Base-by-base conservation (phyloP, 2,888 invertebrate species). In the Drosophila planitibia region DNA sequence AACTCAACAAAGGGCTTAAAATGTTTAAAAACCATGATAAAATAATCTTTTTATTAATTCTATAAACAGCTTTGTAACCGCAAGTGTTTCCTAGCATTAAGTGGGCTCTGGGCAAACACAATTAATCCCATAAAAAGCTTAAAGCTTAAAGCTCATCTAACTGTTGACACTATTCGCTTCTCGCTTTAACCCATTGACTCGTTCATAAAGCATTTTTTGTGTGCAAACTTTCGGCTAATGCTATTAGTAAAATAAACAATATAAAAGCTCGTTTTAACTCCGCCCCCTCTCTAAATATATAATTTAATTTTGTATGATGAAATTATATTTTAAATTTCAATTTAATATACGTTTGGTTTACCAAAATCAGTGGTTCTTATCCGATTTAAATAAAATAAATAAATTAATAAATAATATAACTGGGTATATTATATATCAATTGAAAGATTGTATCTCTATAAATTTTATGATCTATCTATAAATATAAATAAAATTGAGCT, bases 121-220 rank as follows among this genome's bases (percentile, higher is more conserved):
- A 32, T 41, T 52, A 52, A 60, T 33, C 61, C 35, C 22, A 55
- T 47, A 41, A 44, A 37, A 63, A 61, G 28, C 61, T 60, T 51
- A 35, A 60, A 60, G 25, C 61, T 60, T 44, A 57, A 70, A 44
- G 57, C 51, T 51, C 25, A 30, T 51, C 41, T 30, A 53, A 54
- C 37, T 32, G 59, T 49, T 49, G 47, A 65, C 47, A 65, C 30
- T 51, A 35, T 28, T 39, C n/a, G 32, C 51, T n/a, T 59, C 19
- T 30, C 37, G 14, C 35, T 37, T 7, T 9, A 35, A 22, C 49
- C 9, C 25, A 19, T 37, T 37, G 28, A 14, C 5, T n/a, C 19
- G 6, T n/a, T 22, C 7, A 12, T 41, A 14, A 33, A 44, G n/a
- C 6, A 25, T 25, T 16, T 47, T 47, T 25, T 47, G 22, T 25